Percentiles rank a stretch among this genome's conserved stretches.
phyloP scores from a whole-genome alignment of 2,888 invertebrate genomes.

The Coleophora flavipennella region DNA sequence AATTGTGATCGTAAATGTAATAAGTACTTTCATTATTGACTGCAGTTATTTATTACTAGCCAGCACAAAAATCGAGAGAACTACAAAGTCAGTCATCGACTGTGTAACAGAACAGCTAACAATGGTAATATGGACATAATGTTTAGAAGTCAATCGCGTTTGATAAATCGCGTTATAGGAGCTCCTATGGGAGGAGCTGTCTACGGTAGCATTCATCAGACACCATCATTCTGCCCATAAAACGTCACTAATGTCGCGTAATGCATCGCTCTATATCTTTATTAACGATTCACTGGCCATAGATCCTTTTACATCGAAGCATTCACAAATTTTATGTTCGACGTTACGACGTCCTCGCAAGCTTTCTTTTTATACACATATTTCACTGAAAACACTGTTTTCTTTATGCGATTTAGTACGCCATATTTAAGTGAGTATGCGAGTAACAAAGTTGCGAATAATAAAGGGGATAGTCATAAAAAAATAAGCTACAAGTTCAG shows the following conservation, averaged over 20 bases:
- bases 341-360: constrained; percentile 61
- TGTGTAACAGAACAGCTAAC: too few species aligned
- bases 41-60: too few species aligned
- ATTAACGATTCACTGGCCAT: constrained; percentile 66
- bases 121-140: constrained; percentile 2
- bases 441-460: constrained; percentile 60
- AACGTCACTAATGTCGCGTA: constrained; percentile 63
- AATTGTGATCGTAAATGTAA: too few species aligned
- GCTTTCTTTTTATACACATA: constrained; percentile 62
- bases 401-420: constrained; percentile 67
- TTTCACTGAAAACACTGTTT: constrained; percentile 69
- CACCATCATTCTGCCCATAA: constrained; percentile 49
- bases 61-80: not conserved
- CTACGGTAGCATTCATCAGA: constrained; percentile 10
- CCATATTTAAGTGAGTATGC: constrained; percentile 60
- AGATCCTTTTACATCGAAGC: constrained; percentile 45
- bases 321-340: constrained; percentile 64
- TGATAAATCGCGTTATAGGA: constrained; percentile 35
- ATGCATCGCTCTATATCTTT: constrained; percentile 67
- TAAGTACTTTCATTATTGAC: too few species aligned
- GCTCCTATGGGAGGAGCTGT: constrained; percentile 1
- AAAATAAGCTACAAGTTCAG: constrained; percentile 46
- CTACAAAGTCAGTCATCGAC: constrained; percentile 2
- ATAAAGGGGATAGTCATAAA: constrained; percentile 45
- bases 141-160: constrained; percentile 15